Base-by-base conservation (phyloP, 2,797 vertebrate species). In the Bovichtus diacanthus region DNA sequence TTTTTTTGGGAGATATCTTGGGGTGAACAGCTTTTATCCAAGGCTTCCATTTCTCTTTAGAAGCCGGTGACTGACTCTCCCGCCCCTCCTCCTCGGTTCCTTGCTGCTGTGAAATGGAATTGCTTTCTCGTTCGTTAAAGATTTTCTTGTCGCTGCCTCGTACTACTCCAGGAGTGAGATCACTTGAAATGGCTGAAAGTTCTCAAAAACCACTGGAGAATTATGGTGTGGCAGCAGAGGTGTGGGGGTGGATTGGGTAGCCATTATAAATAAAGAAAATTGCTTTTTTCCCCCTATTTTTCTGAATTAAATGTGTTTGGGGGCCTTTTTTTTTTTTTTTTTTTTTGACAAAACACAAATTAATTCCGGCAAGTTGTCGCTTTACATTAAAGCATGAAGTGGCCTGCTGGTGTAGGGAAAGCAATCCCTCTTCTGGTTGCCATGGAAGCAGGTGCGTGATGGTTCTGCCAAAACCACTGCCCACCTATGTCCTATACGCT, bases 321-420 rank as follows among this genome's bases (percentile, higher is more conserved):
- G 75, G 49, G 65, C 58, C 70, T 78, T 74, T 56, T 67, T 61
- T 74, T 63, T 82, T 69, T 65, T 63, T 61, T 71, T 65, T 65
- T 61, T 60, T 87, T 71, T 70, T 80, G 81, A 90, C 90, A 87
- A 92, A 81, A 82, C 82, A 83, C 87, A 93, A 94, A 95, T 94
- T 82, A 94, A 94, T 94, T 94, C 89, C 34, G 77, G 88, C 91
- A 89, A 91, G 89, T 94, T 95, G 94, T 95, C 93, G 77, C 90
- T 94, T 95, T 92, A 93, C 93, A 95, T 96, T 95, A 95, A 91
- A 94, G 87, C 91, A 86, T 95, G 92, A 94, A 90, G 90, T 83
- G 82, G 87, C 90, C 83, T 80, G 80, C 80, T 84, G 84, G 79
- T 88, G 89, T 86, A 79, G 80, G 86, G 78, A 90, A 90, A 90